Conservation (phyloP, 1,140 invertebrate species). For the Maniola jurtina region DNA sequence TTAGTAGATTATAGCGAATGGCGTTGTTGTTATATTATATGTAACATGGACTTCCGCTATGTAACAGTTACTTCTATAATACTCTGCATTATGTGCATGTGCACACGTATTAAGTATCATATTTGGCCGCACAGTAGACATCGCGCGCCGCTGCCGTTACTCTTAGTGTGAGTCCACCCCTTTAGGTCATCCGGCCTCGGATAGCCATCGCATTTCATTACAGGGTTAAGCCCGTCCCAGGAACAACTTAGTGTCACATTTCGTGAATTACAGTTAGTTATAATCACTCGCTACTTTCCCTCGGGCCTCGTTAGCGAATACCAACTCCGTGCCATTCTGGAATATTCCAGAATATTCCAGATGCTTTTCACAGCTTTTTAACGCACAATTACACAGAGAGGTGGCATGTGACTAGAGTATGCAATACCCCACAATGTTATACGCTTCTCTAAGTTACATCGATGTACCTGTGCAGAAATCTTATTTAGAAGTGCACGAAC, state of each 20-base stretch:
- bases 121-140: no score
- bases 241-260: constrained; percentile 19
- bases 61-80: no score
- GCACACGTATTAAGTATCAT: no score
- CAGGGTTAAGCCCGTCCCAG: constrained; percentile 13
- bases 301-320: constrained; percentile 21
- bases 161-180: background rate
- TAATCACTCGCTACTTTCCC: constrained; percentile 23
- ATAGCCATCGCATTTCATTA: constrained; percentile 19
- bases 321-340: constrained; percentile 14
- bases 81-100: no score
- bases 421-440: no score
- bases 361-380: constrained; percentile 26
- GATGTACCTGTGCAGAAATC: no score
- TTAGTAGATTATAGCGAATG: no score
- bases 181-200: constrained; percentile 8
- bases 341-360: constrained; percentile 24
- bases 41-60: no score
- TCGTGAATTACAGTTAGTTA: constrained; percentile 25
- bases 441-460: no score
- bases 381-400: constrained; percentile 9
- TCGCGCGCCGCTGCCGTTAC: background rate
- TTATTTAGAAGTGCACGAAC: no score
- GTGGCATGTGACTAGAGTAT: background rate
- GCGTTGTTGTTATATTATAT: no score